Evolutionary conservation across 2,797 vertebrate species (phyloP).

Genomic region (Crypturellus tataupa): DNA sequence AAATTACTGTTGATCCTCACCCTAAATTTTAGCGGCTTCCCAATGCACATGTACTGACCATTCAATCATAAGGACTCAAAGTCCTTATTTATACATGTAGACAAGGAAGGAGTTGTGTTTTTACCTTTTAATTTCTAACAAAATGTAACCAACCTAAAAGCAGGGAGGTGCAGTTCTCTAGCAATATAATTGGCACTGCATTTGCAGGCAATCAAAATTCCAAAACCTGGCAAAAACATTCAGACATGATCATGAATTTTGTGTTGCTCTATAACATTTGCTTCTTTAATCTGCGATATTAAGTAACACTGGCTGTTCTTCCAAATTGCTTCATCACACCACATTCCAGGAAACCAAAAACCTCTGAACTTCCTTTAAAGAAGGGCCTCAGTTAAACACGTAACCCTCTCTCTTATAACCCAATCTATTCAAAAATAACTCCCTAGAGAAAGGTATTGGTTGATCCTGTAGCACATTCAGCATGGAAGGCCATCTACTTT

Average conservation of each 20-base stretch:
- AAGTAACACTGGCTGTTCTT: neutral
- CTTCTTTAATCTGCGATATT: neutral
- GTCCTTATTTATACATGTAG: neutral
- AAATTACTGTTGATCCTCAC: neutral
- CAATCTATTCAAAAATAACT: neutral
- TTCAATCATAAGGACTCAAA: neutral
- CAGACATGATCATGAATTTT: neutral
- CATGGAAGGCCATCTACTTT: neutral
- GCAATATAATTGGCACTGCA: neutral
- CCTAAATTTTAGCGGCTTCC: neutral
- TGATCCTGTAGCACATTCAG: neutral
- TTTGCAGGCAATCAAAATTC: neutral
- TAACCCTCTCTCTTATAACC: neutral
- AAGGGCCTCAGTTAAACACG: neutral
- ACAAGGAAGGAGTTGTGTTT: neutral
- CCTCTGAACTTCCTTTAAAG: neutral
- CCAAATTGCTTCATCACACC: neutral
- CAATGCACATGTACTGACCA: accelerated
- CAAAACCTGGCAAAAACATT: neutral
- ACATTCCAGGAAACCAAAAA: neutral
- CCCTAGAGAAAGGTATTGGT: neutral
- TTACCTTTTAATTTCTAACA: neutral
- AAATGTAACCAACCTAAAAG: neutral
- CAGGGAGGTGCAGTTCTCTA: neutral
- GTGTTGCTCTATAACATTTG: neutral